Base-by-base conservation (phyloP, 2,113 vertebrate genomes). In the Amblyopsis rosae region DNA sequence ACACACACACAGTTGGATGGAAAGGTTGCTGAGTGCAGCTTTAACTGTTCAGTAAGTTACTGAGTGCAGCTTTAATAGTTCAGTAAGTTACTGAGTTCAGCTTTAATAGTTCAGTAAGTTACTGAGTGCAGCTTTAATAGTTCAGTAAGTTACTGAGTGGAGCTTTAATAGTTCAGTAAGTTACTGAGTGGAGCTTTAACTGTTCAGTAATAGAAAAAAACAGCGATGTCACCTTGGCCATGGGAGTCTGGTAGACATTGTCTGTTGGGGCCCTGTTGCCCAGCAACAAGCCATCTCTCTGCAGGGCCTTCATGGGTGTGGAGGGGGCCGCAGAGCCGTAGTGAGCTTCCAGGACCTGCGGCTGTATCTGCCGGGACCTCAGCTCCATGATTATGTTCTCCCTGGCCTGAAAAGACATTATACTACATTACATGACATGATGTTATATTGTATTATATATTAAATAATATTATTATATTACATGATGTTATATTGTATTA, bases 371-470 rank as follows among this genome's bases (percentile, higher is more conserved):
- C 75, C 95, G 94, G 0, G 95, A 93, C 90, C 93, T 95, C 90
- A 99, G 82, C 93, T 98, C 93, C 64, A 94, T 87, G 84, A 99
- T 98, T 82, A 98, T 90, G 87, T 99, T 96, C 62, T 99, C 98
- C 70, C 96, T 93, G 75, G 98, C 98, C 98, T 98, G 91, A 73
- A 76, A 78, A 61, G 72, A 59, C 69, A 73, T 3, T 4, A 12
- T 16, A 48, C 49, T 12, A 50, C 6, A 12, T 15, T 3, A 6
- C 4, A 15, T 13, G 2, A 15, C 15, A 7, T 49, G 1, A 49
- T 49, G 47, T 12, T 9, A 9, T 49, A 2, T 12, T 49, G 2
- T 57, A 8, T 16, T 16, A 57, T 57, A 19, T 57, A 19, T 10
- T 56, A 57, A 11, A 26, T 57, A 57, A 19, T 9, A 9, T 57